Evolutionary conservation across 2,888 invertebrate species (phyloP).

Genomic region (Clepsis dumicolana): DNA sequence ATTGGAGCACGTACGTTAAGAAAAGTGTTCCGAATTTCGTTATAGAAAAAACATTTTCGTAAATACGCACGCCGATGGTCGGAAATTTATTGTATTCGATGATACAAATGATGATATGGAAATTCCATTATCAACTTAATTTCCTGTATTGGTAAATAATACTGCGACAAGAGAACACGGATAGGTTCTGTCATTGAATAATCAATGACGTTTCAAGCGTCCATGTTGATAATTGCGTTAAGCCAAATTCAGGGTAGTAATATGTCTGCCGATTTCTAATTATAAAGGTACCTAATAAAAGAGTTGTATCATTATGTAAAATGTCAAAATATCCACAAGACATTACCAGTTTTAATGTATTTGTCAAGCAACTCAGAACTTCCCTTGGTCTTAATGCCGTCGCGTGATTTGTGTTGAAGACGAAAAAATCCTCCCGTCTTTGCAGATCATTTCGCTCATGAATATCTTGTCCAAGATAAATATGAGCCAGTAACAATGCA

Average conservation of each 20-base stretch:
- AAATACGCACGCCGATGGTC: constrained; percentile 43
- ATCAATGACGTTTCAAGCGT: constrained; percentile 9
- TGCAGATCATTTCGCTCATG: constrained; percentile 18
- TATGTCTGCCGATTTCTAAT: background rate
- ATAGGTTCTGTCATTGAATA: constrained; percentile 34
- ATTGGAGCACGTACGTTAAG: constrained; percentile 52
- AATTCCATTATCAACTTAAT: constrained; percentile 44
- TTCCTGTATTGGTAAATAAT: constrained; percentile 43
- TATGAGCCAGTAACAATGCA: constrained; percentile 48
- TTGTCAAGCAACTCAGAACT: background rate
- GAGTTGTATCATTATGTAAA: too few relatives aligned
- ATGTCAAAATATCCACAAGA: too few relatives aligned
- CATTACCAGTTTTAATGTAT: background rate
- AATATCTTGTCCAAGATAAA: constrained; percentile 34
- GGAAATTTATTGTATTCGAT: constrained; percentile 43
- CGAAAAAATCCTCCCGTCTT: background rate
- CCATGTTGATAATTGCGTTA: constrained; percentile 10
- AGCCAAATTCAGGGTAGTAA: background rate
- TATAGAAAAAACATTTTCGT: constrained; percentile 59
- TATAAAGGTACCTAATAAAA: background rate
- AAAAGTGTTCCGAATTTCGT: constrained; percentile 55
- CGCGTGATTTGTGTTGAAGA: background rate
- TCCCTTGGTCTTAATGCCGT: background rate
- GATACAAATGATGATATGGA: constrained; percentile 42
- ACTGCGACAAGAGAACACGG: constrained; percentile 21